A percentile compares a stretch with the other conserved stretches of the same genome.
Evolutionary conservation across 2,113 vertebrate genomes (phyloP).

Genomic region (Xiphophorus couchianus): DNA sequence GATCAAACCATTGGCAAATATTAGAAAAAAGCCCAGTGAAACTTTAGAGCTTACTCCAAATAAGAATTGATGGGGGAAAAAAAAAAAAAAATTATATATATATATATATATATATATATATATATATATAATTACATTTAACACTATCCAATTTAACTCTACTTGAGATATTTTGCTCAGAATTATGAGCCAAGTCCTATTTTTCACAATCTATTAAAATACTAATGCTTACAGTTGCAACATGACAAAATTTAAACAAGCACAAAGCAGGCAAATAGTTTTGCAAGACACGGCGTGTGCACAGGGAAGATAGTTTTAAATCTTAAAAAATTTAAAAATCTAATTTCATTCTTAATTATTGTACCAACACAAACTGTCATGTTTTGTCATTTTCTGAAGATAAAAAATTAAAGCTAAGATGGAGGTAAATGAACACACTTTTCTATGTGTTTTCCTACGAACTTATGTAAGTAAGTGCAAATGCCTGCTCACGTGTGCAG

Average conservation of each 20-base stretch:
- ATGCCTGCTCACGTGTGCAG: conserved; percentile 61
- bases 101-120: too few species aligned
- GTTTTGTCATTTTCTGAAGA: conserved; percentile 24
- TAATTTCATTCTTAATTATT: conserved; percentile 46
- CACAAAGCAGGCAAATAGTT: not conserved
- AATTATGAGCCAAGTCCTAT: not conserved
- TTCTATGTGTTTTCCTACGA: conserved; percentile 28
- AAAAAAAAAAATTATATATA: too few species aligned
- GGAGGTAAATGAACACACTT: conserved; percentile 58
- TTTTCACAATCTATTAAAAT: not conserved
- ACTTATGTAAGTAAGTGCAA: conserved; percentile 55
- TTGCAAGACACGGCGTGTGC: not conserved
- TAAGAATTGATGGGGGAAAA: not conserved
- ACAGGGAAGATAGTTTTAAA: not conserved
- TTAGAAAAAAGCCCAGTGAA: too few species aligned
- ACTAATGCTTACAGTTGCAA: not conserved
- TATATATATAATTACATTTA: too few species aligned
- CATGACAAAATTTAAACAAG: not conserved
- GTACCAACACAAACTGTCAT: conserved; percentile 29
- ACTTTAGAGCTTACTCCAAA: too few species aligned
- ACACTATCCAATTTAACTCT: not conserved
- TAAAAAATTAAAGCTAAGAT: conserved; percentile 52
- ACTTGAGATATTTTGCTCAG: not conserved
- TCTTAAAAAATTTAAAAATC: conserved; percentile 3
- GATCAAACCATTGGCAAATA: too few species aligned